Evolutionary conservation across 1,140 invertebrate species (phyloP), one percentile per base, ranked within the genome.

Genomic region (Drosophila elegans): DNA sequence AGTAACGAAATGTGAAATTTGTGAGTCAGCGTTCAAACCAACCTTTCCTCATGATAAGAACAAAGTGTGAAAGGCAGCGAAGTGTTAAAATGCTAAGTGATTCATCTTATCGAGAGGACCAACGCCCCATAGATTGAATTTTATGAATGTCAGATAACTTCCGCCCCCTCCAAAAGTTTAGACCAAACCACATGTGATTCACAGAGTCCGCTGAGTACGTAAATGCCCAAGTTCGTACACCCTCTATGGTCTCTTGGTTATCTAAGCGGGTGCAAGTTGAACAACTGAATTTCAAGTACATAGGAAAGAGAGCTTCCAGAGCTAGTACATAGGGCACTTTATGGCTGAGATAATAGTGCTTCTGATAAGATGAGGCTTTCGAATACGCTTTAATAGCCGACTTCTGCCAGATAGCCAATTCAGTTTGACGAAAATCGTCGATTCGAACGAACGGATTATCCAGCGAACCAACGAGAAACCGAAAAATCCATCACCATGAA

Each of bases 401-500:
- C 21, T 54, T 62, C 61, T 57, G 44, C 11, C 13, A 21, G 10
- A 4, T 27, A 34, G 41, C 25, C 46, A 49, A 64, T 45, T 77
- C 72, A 89, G 68, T 83, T 74, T 44, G 56, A 80, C 64, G 46
- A 66, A 32, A 69, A 46, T 38, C 49, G 42, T 72, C 74, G 46
- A 42, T 29, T 74, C 64, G 52, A 51, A 55, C 52, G 48, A 69
- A 71, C 68, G 68, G 68, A 71, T 71, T 71, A 71, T 71, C 56
- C 41, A 54, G 25, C 69, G 44, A 21, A 21, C 16, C 16, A 60
- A 46, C 49, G 38, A 55, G 42, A 66, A 64, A 68, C 6, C 41
- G 54, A 49, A 39, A 51, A 78, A 46, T 12, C n/a, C 51, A 64
- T n/a, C 59, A 90, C 68, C 42, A 91, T 91, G 90, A 91, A 91